Evolutionary conservation across 1,140 invertebrate genomes (phyloP), one percentile per base, ranked within the genome.

Genomic region (Periplaneta americana): DNA sequence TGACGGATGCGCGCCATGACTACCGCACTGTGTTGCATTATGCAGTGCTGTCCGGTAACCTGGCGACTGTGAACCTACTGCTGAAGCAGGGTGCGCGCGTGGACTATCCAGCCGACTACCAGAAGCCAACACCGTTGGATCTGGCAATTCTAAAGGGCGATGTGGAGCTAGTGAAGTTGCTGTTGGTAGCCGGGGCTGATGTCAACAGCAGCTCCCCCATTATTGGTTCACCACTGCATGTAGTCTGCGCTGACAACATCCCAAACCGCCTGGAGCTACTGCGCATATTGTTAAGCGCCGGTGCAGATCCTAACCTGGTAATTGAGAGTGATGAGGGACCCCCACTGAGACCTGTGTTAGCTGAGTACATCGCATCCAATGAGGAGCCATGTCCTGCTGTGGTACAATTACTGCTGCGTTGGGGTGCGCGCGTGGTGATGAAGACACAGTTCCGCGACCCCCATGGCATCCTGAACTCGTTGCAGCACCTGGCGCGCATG

Each of bases 11-110:
- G 32, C 90, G 95, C 76, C 94, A 96, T 85, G 96, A 96, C 85
- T 95, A 92, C 85, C 89, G 95, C 79, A 96, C 95, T 11, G 95
- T 97, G 31, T 88, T 98, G 83, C 96, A 97, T 86, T 97, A 96
- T 86, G 96, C 95, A n/a, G 94, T 97, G 6, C 89, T 96, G 17
- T 94, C 94, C 39, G 95, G 93, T 81, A 96, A 96, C 85, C 90
- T 92, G 74, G 91, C 92, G 1, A 95, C 95, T 3, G 94, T 96
- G 0, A 94, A 95, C 85, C 87, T 97, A n/a, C 87, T 97, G 28
- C 88, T 97, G 22, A 94, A 96, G 86, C 95, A 96, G 87, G 95
- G 95, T 0, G 94, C 95, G 0, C 90, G 89, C 28, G 90, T 96
- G 2, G 93, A 93, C 85, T 92, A 93, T 84, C 87, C 90, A 2